Conservation (phyloP, 2,888 invertebrate species). For the Stenodera caucasica region DNA sequence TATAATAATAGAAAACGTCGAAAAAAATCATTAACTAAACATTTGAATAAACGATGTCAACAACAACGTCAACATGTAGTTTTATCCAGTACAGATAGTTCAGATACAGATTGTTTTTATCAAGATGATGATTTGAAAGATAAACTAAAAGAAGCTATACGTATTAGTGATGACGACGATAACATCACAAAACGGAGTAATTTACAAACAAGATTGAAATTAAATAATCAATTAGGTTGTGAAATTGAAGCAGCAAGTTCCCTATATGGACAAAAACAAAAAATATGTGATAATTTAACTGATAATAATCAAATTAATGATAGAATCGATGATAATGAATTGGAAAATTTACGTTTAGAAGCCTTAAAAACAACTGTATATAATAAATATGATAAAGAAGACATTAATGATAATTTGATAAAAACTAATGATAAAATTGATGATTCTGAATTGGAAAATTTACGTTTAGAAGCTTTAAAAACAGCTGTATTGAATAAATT, state of each 20-base stretch:
- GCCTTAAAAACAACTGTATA: conserved; percentile 68
- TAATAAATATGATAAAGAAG: conserved; percentile 62
- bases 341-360: conserved; percentile 64
- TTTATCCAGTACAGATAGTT: conserved; percentile 25
- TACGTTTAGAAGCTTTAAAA: conserved; percentile 67
- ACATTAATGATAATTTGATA: not conserved
- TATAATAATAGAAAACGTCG: conserved; percentile 18
- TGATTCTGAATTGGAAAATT: conserved; percentile 64
- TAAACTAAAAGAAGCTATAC: conserved; percentile 60
- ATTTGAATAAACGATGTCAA: not conserved
- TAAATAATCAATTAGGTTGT: not conserved
- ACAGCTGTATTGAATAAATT: conserved; percentile 70
- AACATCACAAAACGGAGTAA: conserved; percentile 42
- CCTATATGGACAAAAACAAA: not conserved
- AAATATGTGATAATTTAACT: not conserved
- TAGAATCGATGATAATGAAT: conserved; percentile 59
- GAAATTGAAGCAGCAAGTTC: not conserved
- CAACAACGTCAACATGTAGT: not conserved
- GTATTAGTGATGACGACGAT: conserved; percentile 45
- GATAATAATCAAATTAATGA: conserved; percentile 19
- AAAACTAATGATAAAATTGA: conserved; percentile 26
- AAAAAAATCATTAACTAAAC: not conserved
- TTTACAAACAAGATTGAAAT: conserved; percentile 47
- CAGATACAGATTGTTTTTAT: conserved; percentile 43
- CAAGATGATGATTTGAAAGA: conserved; percentile 32